Conservation (phyloP, 2,888 invertebrate genomes). For the Oligia fasciuncula region DNA sequence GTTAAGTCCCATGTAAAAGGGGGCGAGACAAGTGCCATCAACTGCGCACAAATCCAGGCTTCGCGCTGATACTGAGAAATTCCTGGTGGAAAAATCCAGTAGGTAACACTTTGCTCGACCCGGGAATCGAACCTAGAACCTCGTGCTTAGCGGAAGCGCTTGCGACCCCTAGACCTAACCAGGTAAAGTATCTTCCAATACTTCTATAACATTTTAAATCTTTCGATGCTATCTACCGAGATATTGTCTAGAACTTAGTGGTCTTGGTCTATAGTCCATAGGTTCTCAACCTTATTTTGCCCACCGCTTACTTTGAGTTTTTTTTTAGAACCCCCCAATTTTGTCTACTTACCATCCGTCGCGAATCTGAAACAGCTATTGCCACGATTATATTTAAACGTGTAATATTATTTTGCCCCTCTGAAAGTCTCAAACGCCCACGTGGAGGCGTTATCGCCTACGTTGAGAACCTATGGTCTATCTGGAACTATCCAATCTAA, state of each 20-base stretch:
- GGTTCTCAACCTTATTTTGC: no score
- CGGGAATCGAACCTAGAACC: neutral
- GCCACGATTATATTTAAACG: no score
- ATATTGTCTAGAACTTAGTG: conserved; percentile 15
- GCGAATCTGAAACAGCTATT: no score
- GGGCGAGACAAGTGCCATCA: no score
- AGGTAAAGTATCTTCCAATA: neutral
- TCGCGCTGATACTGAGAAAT: no score
- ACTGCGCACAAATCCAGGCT: no score
- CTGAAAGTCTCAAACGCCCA: neutral
- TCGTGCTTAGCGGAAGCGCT: neutral
- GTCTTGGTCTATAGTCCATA: neutral
- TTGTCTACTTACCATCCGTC: no score
- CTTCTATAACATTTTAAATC: neutral
- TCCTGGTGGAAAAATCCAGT: neutral
- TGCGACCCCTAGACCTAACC: neutral
- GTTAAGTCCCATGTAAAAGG: no score
- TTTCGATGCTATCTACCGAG: neutral
- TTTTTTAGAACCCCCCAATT: no score
- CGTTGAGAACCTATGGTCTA: neutral
- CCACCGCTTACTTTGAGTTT: no score
- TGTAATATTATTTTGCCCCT: neutral
- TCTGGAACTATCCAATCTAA: conserved; percentile 19
- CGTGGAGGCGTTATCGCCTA: neutral
- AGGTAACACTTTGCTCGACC: neutral